Percentiles rank a stretch among this genome's conserved stretches.
These are phyloP conservation scores for Sympetrum striolatum DNA, from an alignment of 2,888 invertebrate genomes.

Conservation along the genomic window DNA sequence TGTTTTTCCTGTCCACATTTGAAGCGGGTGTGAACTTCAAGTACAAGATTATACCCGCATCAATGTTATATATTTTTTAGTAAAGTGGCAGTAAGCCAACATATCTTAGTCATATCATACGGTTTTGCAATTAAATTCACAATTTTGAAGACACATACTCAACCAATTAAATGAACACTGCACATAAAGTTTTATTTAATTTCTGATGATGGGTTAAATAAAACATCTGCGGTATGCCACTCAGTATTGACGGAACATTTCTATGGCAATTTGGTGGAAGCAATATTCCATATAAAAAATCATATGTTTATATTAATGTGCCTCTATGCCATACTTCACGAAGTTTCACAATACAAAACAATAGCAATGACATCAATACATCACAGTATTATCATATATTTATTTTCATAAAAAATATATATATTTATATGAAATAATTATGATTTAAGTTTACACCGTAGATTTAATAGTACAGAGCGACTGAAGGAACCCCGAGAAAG, in stretches of 20 bases:
- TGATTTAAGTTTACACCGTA: slow-evolving; percentile 1
- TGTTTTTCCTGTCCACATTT: too few relatives aligned
- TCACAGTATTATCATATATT: slow-evolving; percentile 32
- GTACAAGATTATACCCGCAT: slow-evolving; percentile 26
- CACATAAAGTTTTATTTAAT: not conserved
- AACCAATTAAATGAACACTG: not conserved
- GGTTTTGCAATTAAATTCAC: not conserved
- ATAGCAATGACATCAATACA: slow-evolving; percentile 26
- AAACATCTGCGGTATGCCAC: not conserved
- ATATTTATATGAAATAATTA: slow-evolving; percentile 37
- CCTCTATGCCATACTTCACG: too few relatives aligned
- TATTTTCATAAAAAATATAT: slow-evolving; percentile 24
- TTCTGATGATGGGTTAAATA: not conserved
- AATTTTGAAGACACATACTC: slow-evolving; percentile 2
- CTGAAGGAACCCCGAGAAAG: not conserved
- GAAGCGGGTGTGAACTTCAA: too few relatives aligned
- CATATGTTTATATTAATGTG: not conserved
- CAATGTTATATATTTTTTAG: slow-evolving; percentile 26
- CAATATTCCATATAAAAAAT: slow-evolving; percentile 8
- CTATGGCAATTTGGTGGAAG: not conserved
- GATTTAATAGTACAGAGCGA: not conserved
- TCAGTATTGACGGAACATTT: not conserved
- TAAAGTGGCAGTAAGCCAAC: not conserved
- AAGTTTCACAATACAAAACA: slow-evolving; percentile 35
- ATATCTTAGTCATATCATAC: not conserved